Evolutionary conservation across 2,888 invertebrate genomes (phyloP).

Genomic region (Epicampocera succincta): DNA sequence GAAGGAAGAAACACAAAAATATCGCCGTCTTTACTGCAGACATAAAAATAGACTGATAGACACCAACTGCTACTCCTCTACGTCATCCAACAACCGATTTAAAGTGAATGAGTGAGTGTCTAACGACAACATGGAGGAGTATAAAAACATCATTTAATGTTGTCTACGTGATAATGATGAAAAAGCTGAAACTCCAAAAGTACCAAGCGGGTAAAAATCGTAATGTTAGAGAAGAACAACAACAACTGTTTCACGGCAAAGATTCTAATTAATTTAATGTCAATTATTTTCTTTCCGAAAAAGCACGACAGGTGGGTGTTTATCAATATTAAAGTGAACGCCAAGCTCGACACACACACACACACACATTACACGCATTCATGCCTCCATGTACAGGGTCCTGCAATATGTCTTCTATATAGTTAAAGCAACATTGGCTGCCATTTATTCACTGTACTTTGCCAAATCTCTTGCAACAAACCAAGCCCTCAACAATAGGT

Average conservation of each 20-base stretch:
- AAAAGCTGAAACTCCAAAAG: conserved; percentile 43
- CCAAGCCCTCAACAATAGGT: too few species aligned
- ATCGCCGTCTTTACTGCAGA: conserved; percentile 25
- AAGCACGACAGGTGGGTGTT: conserved; percentile 56
- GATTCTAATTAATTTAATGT: conserved; percentile 69
- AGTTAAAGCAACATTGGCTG: too few species aligned
- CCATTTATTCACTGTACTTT: too few species aligned
- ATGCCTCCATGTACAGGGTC: too few species aligned
- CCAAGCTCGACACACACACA: background rate
- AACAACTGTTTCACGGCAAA: conserved; percentile 24
- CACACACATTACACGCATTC: too few species aligned
- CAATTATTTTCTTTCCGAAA: conserved; percentile 54
- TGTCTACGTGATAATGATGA: conserved; percentile 38
- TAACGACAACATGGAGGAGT: conserved; percentile 1
- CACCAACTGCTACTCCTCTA: conserved; percentile 16
- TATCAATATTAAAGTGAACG: conserved; percentile 47
- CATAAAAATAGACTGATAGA: conserved; percentile 33
- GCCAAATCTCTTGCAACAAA: too few species aligned
- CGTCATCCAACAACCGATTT: conserved; percentile 1
- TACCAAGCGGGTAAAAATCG: conserved; percentile 34
- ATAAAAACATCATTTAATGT: conserved; percentile 22
- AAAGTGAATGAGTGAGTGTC: background rate
- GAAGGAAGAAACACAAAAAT: conserved; percentile 27
- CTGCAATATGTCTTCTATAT: too few species aligned
- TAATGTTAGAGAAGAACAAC: conserved; percentile 8